Evolutionary conservation across 2,888 invertebrate genomes (phyloP), one percentile per base, ranked within the genome.

Genomic region (Rambutsinella grinnellia): DNA sequence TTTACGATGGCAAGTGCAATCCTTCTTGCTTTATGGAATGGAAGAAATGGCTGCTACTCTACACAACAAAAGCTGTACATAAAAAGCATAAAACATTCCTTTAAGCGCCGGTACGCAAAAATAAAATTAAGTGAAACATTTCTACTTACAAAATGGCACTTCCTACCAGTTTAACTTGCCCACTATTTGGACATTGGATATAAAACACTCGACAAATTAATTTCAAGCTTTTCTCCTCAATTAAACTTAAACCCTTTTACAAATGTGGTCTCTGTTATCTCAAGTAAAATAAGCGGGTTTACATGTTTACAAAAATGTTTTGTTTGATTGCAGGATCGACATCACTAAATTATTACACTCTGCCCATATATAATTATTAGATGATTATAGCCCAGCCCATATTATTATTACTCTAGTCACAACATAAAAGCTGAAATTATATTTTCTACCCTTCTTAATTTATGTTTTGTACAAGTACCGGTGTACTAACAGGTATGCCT

Each of bases 81-180:
- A 51, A 28, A 56, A 63, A 63, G 6, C 28, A 28, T 36, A 36
- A n/a, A n/a, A n/a, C n/a, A n/a, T n/a, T n/a, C n/a, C n/a, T n/a
- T n/a, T n/a, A n/a, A n/a, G n/a, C n/a, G n/a, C n/a, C n/a, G n/a
- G n/a, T n/a, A n/a, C n/a, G n/a, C n/a, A n/a, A n/a, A n/a, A n/a
- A n/a, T n/a, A 58, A 49, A 61, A 66, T 57, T 21, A 51, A 36
- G 8, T 19, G 44, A 51, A 36, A 66, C 28, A 2, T n/a, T n/a
- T n/a, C n/a, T n/a, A n/a, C n/a, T n/a, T n/a, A n/a, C n/a, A n/a
- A n/a, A n/a, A n/a, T n/a, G n/a, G n/a, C n/a, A n/a, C n/a, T n/a
- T n/a, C n/a, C n/a, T n/a, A n/a, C n/a, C n/a, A n/a, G n/a, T n/a
- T n/a, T n/a, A n/a, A n/a, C n/a, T n/a, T n/a, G n/a, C n/a, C n/a